Base-by-base conservation (phyloP, 1,140 invertebrate genomes). In the Bombus haemorrhoidalis region DNA sequence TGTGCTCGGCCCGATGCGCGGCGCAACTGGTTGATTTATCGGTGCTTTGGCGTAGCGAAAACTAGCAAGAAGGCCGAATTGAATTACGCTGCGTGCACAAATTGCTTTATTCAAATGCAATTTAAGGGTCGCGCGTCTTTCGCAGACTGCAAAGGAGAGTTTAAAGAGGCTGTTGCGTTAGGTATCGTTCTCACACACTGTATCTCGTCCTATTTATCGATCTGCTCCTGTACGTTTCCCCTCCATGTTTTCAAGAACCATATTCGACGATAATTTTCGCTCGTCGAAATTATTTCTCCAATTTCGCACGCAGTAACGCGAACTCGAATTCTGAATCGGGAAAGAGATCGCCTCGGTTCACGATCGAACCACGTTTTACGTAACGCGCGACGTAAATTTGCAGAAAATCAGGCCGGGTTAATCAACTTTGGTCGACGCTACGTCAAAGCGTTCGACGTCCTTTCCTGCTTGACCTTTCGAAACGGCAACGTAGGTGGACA, bases 11-110 rank as follows among this genome's bases (percentile, higher is more conserved):
- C 69, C 81, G 85, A 84, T 89, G 85, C 90, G 88, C 89, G 87
- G 91, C 86, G 94, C 93, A 95, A 95, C 94, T 95, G 93, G 94
- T 95, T 95, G 94, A 95, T 95, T 95, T 95, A 95, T 95, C 91
- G 93, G 92, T 93, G 91, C 93, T 94, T 94, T 94, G 90, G 91
- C 91, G 89, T 86, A 93, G 92, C 91, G 93, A 93, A 93, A 93
- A 93, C 93, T 93, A 94, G 90, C 92, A 90, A 90, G 90, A 91
- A 87, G 88, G 80, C 89, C 85, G 89, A 94, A 94, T 93, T 93
- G 90, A 91, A 93, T 94, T 94, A 93, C 92, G 93, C 91, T 91
- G 90, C 87, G 93, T 93, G 92, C 93, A 93, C 93, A 94, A 94
- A 94, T 94, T 94, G 92, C 93, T 94, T 94, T 94, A 94, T 94